Base-by-base conservation (phyloP, 2,797 vertebrate species). In the Myotis findleyi region DNA sequence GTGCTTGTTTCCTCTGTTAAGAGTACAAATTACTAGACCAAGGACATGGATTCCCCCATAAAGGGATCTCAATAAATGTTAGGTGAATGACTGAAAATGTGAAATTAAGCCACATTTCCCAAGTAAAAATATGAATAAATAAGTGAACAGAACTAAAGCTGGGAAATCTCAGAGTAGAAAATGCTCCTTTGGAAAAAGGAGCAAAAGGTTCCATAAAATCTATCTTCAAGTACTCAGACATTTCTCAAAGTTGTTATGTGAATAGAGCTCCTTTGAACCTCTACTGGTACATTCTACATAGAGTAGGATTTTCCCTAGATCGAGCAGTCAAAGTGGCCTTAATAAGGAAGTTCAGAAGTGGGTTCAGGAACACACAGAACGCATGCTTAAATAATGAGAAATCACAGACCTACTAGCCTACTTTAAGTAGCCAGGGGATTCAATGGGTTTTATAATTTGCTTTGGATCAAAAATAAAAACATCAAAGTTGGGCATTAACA, bases 391-490 rank as follows among this genome's bases (percentile, higher is more conserved):
- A 87, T 84, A 87, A 93, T 59, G 95, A 97, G 96, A 94, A 96
- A 95, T 94, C 93, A 96, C 13, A 97, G 84, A 97, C 80, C 96
- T 97, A 95, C 91, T 96, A 97, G 95, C 94, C 86, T 95, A 96
- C 94, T 97, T 55, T 77, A 97, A 96, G 87, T 94, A 66, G 93
- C 96, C 95, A 96, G 96, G 95, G 96, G 96, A 98, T 94, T 98
- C 96, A 97, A 84, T 57, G 80, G 38, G 92, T 97, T 97, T 90
- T 81, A 47, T 97, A 96, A 97, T 96, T 89, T 96, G 76, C 75
- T 97, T 97, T 95, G 97, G 92, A 96, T 98, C 97, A 97, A 98
- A 98, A 97, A 98, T 87, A 87, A 80, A 97, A 97, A 97, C 97
- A 97, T 97, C 96, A 97, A 98, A 98, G 97, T 93, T 91, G 85